phyloP scores from a whole-genome alignment of 2,113 vertebrate species.

The Arizona elegans region DNA sequence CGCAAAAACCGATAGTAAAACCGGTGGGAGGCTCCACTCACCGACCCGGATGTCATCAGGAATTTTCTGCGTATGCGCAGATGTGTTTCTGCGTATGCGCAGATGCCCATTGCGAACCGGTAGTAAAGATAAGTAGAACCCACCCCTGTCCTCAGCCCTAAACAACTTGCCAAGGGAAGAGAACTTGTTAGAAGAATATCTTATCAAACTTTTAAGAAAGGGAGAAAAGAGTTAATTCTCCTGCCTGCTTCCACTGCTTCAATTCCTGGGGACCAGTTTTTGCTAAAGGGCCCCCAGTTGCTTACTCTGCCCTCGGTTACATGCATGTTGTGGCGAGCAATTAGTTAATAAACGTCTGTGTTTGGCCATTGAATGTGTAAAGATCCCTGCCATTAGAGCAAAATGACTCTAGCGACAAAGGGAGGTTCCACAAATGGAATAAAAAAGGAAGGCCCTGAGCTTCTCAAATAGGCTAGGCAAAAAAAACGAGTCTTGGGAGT shows the following conservation, averaged over 20 bases:
- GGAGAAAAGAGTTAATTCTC: not conserved
- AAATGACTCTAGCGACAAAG: not conserved
- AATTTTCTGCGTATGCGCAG: too few relatives aligned
- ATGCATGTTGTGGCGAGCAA: not conserved
- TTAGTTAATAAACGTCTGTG: not conserved
- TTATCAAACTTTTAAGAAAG: not conserved
- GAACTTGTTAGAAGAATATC: not conserved
- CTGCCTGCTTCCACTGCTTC: not conserved
- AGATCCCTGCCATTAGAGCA: not conserved
- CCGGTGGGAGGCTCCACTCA: too few relatives aligned
- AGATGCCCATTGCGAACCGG: too few relatives aligned
- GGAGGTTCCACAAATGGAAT: not conserved
- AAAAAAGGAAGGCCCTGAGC: not conserved
- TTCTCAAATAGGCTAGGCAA: not conserved
- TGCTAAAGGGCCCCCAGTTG: not conserved
- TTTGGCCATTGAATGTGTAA: not conserved
- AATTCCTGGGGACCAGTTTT: not conserved
- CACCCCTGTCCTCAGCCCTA: too few relatives aligned
- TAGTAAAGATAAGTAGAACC: too few relatives aligned
- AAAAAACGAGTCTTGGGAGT: not conserved
- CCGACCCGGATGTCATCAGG: too few relatives aligned
- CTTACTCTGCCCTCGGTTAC: not conserved
- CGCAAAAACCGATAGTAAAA: too few relatives aligned
- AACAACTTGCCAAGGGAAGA: not conserved
- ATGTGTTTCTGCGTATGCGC: too few relatives aligned